Evolutionary conservation across 2,797 vertebrate species (phyloP).

Genomic region (Gadopsis marmoratus): DNA sequence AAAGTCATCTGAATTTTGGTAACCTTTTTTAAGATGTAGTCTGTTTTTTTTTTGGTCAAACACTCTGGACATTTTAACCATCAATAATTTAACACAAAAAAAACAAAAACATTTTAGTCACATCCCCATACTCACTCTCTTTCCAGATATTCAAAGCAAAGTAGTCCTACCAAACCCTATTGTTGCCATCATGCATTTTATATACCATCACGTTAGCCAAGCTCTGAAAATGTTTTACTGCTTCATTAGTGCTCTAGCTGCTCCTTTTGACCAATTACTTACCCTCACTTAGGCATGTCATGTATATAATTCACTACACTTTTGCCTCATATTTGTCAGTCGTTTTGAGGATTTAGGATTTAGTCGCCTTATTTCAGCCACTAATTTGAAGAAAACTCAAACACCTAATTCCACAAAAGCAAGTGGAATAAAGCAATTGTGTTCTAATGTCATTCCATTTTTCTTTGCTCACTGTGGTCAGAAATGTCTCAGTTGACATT

Average conservation of each 20-base stretch:
- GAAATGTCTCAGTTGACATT: neutral
- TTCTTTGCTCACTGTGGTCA: neutral
- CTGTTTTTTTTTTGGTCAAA: neutral
- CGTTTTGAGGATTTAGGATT: neutral
- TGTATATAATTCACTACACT: neutral
- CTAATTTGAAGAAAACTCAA: neutral
- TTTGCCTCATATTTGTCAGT: neutral
- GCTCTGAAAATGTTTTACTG: neutral
- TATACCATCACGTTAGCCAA: neutral
- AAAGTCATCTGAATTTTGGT: neutral
- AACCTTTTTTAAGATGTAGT: neutral
- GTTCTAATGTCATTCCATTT: neutral
- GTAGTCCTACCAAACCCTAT: neutral
- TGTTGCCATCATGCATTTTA: neutral
- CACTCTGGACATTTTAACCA: neutral
- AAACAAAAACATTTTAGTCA: neutral
- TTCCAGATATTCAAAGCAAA: slow-evolving; percentile 3
- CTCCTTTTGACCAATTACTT: neutral
- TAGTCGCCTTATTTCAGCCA: neutral
- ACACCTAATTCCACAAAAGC: neutral
- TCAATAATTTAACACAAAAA: neutral
- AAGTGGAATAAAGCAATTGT: neutral
- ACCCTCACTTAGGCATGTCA: neutral
- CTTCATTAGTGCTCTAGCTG: neutral
- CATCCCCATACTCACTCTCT: neutral